Base-by-base conservation (phyloP, 2,888 invertebrate genomes). In the Drosophila buzzatii region DNA sequence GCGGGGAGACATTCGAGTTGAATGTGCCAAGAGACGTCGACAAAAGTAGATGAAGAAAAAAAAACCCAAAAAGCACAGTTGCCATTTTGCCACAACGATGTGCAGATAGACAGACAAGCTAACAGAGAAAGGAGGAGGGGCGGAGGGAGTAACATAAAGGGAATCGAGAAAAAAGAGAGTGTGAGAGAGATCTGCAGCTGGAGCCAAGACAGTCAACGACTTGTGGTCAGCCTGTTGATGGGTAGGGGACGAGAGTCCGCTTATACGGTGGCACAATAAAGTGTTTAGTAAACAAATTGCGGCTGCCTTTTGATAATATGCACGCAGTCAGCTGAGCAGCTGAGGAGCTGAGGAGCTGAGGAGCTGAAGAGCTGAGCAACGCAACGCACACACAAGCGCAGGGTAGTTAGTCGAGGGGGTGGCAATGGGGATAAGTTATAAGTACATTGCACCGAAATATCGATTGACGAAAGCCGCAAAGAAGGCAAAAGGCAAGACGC, bases 261-360 rank as follows among this genome's bases (percentile, higher is more conserved):
- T 77, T 51, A 61, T 73, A 72, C 74, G 77, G 86, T 89, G 87
- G 89, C 89, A 86, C 87, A 82, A 82, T 85, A 85, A 87, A 89
- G 82, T 89, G 89, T 89, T 89, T 86, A 84, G 88, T 89, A 86
- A 89, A 86, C 89, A 85, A 85, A 87, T 85, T 87, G 89, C 79
- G 89, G 85, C 69, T 87, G 87, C 71, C 85, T 85, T 82, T 89
- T 77, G 77, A 87, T 86, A 85, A 89, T 82, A 82, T 85, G 76
- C 66, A 71, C 71, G 64, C 77, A 80, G 69, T 60, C 65, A 70
- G 68, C 68, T 44, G 71, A 70, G 65, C 64, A 68, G 68, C 57
- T 18, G 27, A 6, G 5, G 27, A 27, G 27, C n/a, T n/a, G 23
- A 23, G 23, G 23, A 23, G 23, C 23, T 23, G 27, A 27, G 27